phyloP scores from a whole-genome alignment of 2,797 vertebrate genomes.

The Siniperca obscura region DNA sequence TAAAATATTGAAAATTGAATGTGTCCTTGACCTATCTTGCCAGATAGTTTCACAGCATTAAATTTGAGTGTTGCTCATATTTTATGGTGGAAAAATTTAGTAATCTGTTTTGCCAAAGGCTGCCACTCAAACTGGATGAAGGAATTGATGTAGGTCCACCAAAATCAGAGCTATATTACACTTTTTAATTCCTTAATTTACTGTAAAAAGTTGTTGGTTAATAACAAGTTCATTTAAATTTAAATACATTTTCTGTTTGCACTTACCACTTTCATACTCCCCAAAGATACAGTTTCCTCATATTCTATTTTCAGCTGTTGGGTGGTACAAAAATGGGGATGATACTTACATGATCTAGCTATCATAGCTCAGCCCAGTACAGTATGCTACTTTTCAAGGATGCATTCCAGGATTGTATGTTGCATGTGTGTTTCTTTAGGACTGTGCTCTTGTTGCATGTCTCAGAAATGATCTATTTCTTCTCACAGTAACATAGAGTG shows the following conservation, averaged over 20 bases:
- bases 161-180: neutral
- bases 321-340: neutral
- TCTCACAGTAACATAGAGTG: neutral
- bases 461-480: constrained; percentile 22
- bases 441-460: constrained; percentile 4
- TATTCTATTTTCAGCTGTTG: constrained; percentile 9
- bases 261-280: neutral
- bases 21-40: neutral
- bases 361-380: neutral
- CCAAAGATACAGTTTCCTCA: neutral
- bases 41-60: neutral
- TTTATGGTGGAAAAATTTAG: neutral
- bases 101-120: constrained; percentile 9
- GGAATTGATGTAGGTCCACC: neutral
- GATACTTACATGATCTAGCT: neutral
- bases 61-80: neutral
- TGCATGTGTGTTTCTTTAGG: neutral
- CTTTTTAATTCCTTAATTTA: neutral
- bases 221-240: neutral
- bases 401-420: neutral
- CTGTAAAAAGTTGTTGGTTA: neutral
- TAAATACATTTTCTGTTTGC: constrained; percentile 24
- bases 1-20: neutral
- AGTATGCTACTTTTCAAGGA: neutral
- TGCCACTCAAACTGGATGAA: neutral